Conservation (phyloP, 35 echinoderm and acorn worm genomes). For the Lytechinus pictus region DNA sequence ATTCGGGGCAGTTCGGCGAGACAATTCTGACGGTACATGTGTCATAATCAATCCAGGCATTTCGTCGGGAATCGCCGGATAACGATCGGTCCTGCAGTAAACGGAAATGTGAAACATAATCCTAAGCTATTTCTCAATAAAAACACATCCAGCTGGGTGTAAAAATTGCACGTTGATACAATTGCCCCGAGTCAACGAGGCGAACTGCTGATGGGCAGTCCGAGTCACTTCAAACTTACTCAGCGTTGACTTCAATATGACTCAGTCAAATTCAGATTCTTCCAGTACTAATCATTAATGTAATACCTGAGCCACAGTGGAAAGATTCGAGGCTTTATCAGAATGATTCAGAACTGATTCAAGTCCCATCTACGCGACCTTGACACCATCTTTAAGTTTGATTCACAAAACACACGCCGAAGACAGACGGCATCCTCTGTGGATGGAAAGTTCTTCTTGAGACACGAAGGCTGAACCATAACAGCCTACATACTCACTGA, state of each 20-base stretch:
- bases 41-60: conserved; percentile 49
- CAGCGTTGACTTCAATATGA: not conserved
- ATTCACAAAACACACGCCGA: not conserved
- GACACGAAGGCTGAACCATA: not conserved
- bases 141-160: not conserved
- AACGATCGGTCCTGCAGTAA: conserved; percentile 39
- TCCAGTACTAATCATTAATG: not conserved
- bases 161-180: not conserved
- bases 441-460: not conserved
- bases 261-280: not conserved
- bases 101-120: conserved; percentile 51
- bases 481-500: not conserved
- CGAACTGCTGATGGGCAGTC: not conserved
- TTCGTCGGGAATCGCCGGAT: not conserved
- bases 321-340: not conserved
- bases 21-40: not conserved
- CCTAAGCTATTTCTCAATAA: not conserved
- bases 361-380: not conserved
- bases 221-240: not conserved
- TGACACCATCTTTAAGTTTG: not conserved
- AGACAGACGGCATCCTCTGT: not conserved
- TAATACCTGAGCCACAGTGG: not conserved
- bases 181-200: not conserved
- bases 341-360: not conserved
- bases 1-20: not conserved